phyloP scores from a whole-genome alignment of 1,140 invertebrate species.

The Brachionus paranguensis region DNA sequence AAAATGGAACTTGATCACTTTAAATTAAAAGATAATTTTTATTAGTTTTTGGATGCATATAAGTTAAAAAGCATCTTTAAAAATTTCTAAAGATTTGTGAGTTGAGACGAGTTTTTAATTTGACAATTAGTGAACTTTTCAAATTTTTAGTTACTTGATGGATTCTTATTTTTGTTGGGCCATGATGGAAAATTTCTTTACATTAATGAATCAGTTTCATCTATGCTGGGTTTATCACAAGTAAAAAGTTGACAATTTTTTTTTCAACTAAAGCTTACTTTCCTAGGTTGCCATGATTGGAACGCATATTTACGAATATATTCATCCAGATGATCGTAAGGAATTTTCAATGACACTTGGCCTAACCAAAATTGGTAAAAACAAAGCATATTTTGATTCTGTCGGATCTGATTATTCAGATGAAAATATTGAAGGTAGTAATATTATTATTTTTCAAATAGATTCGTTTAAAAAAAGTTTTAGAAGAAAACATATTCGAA shows the following conservation, averaged over 20 bases:
- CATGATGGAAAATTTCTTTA: constrained; percentile 37
- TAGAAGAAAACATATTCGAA: neutral
- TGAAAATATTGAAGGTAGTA: neutral
- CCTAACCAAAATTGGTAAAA: neutral
- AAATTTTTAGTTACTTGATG: neutral
- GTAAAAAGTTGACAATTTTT: neutral
- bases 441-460: neutral
- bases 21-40: neutral
- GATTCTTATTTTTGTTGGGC: constrained; percentile 9
- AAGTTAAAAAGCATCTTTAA: neutral
- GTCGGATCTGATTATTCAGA: neutral
- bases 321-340: neutral
- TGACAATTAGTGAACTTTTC: neutral
- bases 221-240: constrained; percentile 2
- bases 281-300: constrained; percentile 23
- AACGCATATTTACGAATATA: constrained; percentile 22
- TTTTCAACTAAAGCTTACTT: neutral
- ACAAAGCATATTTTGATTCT: neutral
- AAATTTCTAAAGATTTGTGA: neutral
- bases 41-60: neutral
- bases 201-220: constrained; percentile 28
- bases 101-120: neutral
- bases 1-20: too few relatives aligned
- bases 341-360: neutral
- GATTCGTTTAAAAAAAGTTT: neutral